phyloP scores from a whole-genome alignment of 53 echinoderm and acorn worm genomes.

The Paracentrotus lividus region DNA sequence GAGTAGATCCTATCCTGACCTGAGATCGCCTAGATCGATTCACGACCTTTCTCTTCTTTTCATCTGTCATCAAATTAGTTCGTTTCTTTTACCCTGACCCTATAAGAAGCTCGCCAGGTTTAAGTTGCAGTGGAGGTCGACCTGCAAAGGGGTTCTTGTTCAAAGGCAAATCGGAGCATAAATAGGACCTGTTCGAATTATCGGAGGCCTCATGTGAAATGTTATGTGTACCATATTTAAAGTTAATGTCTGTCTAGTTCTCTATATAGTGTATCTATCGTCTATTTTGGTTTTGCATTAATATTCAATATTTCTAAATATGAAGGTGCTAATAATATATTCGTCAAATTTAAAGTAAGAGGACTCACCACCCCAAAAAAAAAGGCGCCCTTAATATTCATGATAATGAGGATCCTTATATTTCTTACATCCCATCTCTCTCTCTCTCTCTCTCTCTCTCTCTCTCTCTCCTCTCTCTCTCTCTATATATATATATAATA shows the following conservation, averaged over 20 bases:
- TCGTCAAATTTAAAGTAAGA: not conserved
- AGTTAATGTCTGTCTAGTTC: no score
- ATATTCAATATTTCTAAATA: not conserved
- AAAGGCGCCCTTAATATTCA: no score
- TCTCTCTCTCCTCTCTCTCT: not conserved
- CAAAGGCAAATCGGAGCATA: not conserved
- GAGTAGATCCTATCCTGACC: not conserved
- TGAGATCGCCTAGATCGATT: not conserved
- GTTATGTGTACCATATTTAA: no score
- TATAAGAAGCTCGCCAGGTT: constrained; percentile 13
- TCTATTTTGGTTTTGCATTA: no score
- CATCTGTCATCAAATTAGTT: constrained; percentile 65
- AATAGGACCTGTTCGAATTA: no score
- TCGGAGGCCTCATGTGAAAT: no score
- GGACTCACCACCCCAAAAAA: not conserved
- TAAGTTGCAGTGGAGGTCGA: not conserved
- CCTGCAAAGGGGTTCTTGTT: not conserved
- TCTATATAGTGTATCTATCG: no score
- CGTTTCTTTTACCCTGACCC: constrained; percentile 52
- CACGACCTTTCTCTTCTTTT: not conserved
- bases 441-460: not conserved
- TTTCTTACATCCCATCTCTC: not conserved
- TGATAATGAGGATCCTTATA: no score
- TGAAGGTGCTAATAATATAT: not conserved
- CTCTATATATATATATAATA: no score